A percentile compares a stretch with the other conserved stretches of the same genome.
Evolutionary conservation across 2,113 vertebrate genomes (phyloP).

Genomic region (Rhombomys opimus): DNA sequence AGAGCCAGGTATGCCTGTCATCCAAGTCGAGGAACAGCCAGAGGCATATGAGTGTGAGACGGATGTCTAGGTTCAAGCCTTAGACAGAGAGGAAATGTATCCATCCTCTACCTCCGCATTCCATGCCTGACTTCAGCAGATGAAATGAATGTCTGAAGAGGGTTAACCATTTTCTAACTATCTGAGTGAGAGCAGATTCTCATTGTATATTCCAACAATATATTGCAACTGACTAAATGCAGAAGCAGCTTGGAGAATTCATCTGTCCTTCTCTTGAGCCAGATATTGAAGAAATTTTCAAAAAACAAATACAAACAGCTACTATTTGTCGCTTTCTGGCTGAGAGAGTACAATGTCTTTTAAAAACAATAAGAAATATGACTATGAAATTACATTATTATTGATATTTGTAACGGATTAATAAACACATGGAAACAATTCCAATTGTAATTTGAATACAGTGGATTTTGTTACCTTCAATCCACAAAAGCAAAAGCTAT

Average conservation of each 20-base stretch:
- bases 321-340: background rate
- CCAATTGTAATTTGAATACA: background rate
- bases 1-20: background rate
- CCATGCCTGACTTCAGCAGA: background rate
- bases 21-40: background rate
- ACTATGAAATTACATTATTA: background rate
- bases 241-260: background rate
- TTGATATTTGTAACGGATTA: background rate
- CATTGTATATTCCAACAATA: background rate
- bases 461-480: background rate
- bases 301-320: background rate
- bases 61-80: background rate
- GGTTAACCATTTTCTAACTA: background rate
- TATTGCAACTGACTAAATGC: background rate
- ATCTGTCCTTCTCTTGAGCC: background rate
- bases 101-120: background rate
- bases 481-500: background rate
- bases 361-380: background rate
- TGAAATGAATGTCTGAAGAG: background rate
- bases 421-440: background rate
- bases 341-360: background rate
- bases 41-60: background rate
- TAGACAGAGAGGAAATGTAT: background rate
- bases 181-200: background rate
- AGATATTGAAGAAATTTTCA: background rate